Evolutionary conservation across 2,113 vertebrate genomes (phyloP).

Genomic region (Poecilia latipinna): DNA sequence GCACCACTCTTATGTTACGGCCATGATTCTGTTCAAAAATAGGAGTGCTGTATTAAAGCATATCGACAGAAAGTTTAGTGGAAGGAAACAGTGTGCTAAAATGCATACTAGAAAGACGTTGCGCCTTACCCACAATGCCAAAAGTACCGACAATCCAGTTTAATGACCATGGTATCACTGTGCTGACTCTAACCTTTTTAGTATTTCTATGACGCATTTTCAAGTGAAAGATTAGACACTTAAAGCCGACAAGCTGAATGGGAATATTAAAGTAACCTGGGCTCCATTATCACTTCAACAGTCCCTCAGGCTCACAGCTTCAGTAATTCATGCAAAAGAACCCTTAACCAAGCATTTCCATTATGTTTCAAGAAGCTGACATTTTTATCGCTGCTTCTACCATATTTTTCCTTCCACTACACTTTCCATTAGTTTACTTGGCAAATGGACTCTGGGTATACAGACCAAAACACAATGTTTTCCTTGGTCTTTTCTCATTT

Average conservation of each 20-base stretch:
- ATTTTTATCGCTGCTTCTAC: background rate
- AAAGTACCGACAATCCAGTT: background rate
- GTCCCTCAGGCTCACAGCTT: background rate
- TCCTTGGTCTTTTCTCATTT: background rate
- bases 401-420: background rate
- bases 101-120: too few species aligned
- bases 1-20: too few species aligned
- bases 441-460: background rate
- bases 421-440: background rate
- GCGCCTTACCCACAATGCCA: background rate
- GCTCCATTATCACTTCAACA: background rate
- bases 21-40: too few species aligned
- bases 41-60: background rate
- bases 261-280: background rate
- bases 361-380: background rate
- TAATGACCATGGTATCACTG: background rate
- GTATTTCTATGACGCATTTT: too few species aligned
- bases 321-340: background rate
- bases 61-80: background rate
- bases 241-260: background rate
- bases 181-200: too few species aligned
- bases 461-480: background rate
- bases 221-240: background rate
- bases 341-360: background rate
- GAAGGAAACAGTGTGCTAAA: background rate